These are phyloP conservation scores for Calypte anna DNA, from an alignment of 2,113 vertebrate genomes.

Conservation along the genomic window DNA sequence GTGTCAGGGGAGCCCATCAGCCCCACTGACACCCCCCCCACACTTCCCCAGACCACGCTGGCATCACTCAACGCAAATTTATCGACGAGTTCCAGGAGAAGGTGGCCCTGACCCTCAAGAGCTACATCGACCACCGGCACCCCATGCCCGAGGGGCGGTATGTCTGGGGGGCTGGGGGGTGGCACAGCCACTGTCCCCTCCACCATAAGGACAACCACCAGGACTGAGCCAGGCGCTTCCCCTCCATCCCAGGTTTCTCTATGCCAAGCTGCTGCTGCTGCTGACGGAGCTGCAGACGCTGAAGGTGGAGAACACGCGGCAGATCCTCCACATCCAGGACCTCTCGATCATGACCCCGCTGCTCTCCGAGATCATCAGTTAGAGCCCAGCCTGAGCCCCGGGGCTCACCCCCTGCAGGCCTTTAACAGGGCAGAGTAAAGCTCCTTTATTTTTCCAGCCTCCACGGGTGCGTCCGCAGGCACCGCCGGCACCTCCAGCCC, in stretches of 20 bases:
- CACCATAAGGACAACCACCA: fast-evolving
- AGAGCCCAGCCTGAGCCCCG: fast-evolving
- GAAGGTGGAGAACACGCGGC: slow-evolving; percentile 52
- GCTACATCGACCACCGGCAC: slow-evolving; percentile 62
- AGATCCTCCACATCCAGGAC: slow-evolving; percentile 73
- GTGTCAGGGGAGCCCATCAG: fast-evolving
- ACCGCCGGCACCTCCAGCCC: neutral
- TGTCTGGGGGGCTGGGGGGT: fast-evolving
- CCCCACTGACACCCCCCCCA: fast-evolving
- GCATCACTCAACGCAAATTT: slow-evolving; percentile 8
- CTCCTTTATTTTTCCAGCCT: slow-evolving; percentile 43
- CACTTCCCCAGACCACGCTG: slow-evolving; percentile 36
- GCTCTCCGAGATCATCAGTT: slow-evolving; percentile 77
- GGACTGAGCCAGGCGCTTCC: fast-evolving
- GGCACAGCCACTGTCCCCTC: fast-evolving
- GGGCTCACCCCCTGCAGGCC: no score
- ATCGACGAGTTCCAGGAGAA: slow-evolving; percentile 69
- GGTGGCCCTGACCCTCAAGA: slow-evolving; percentile 68
- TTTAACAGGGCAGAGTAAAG: slow-evolving; percentile 14
- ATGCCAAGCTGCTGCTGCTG: slow-evolving; percentile 72
- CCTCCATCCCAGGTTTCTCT: slow-evolving; percentile 65
- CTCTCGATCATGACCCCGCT: slow-evolving; percentile 68
- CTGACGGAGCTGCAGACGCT: slow-evolving; percentile 74
- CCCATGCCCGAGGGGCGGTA: slow-evolving; percentile 50
- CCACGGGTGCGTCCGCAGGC: neutral